Base-by-base conservation (phyloP, 1,140 invertebrate genomes). In the Megathymus violae region DNA sequence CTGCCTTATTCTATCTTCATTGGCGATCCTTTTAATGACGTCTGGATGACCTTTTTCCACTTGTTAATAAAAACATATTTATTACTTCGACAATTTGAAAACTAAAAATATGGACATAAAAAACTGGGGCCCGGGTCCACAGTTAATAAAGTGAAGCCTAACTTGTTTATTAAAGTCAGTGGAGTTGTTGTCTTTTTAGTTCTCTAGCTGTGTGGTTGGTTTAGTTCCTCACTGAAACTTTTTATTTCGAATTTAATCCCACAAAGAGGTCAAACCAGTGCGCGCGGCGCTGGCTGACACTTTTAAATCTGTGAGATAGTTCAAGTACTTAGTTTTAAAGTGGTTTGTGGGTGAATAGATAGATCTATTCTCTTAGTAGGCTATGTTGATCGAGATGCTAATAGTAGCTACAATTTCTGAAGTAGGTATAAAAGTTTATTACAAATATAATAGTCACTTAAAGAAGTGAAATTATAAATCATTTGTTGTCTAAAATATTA, bases 201-300 rank as follows among this genome's bases (percentile, higher is more conserved):
- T 43, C 41, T 16, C 38, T 19, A 54, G 38, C 36, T 52, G 19
- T 52, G 36, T 38, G 13, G 52, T 43, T 44, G 15, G 41, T 43
- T 56, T 43, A 16, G 11, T 56, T 43, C 52, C 16, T 31, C 1
- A n/a, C 19, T 25, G 9, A 43, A 56, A 56, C 19, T 25, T 56
- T 56, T 56, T 56, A 56, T 56, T 54, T 41, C 51, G 51, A 41
- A 54, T 54, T 43, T 56, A 58, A 58, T 58, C 40, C 52, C 52
- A 40, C 40, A 44, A 58, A 58, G 52, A 58, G 40, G 52, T 56
- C 43, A 56, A 40, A 15, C 22, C 22, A 9, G 22, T 47, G 22
- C 52, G 40, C 16, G 9, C 16, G 38, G 11, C 27, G 40, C 34
- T 16, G 25, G 14, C 16, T n/a, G 17, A 7, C 38, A 31, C 40